Evolutionary conservation across 2,888 invertebrate species (phyloP).

Genomic region (Dicranocentrus wangi): DNA sequence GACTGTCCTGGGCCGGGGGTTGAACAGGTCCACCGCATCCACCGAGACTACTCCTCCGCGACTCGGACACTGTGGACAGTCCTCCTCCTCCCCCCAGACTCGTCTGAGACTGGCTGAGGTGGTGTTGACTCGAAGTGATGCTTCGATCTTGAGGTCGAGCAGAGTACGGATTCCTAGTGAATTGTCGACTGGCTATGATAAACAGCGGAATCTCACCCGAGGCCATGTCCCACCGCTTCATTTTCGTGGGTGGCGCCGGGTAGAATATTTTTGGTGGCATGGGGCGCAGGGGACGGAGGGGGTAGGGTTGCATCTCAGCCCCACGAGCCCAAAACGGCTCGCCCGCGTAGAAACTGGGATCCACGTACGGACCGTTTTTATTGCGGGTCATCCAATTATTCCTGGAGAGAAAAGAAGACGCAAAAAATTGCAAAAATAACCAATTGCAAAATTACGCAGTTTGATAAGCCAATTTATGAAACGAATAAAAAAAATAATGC

Average conservation of each 20-base stretch:
- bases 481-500: no score
- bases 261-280: slow-evolving; percentile 72
- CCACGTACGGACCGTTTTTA: slow-evolving; percentile 70
- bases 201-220: slow-evolving; percentile 70
- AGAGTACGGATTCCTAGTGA: slow-evolving; percentile 71
- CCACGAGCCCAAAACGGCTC: slow-evolving; percentile 71
- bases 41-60: no score
- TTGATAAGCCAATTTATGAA: no score
- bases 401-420: no score
- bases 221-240: slow-evolving; percentile 69
- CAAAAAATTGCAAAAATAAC: no score
- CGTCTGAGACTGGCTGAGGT: background rate
- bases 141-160: slow-evolving; percentile 67
- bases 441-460: no score
- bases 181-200: slow-evolving; percentile 70
- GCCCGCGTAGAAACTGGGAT: slow-evolving; percentile 70
- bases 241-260: slow-evolving; percentile 67
- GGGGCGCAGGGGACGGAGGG: slow-evolving; percentile 64
- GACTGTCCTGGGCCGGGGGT: background rate
- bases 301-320: slow-evolving; percentile 66
- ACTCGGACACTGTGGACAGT: no score
- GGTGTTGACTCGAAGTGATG: background rate
- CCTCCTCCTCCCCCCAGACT: no score
- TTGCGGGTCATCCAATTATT: slow-evolving; percentile 66
- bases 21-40: background rate